phyloP scores from a whole-genome alignment of 1,140 invertebrate species.

The Drosophila bifasciata region DNA sequence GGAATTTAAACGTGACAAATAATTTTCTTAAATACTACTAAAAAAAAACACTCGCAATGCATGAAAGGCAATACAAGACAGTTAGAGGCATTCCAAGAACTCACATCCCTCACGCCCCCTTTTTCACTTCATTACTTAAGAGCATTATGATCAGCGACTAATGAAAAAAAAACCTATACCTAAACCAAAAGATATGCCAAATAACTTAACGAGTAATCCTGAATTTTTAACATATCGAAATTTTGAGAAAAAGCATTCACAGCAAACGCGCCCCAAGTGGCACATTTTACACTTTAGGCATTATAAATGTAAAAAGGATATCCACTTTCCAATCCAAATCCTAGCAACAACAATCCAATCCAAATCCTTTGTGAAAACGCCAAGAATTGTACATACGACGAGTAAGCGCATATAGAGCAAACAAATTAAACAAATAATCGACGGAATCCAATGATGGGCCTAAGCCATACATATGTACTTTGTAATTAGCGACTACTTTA shows the following conservation, averaged over 20 bases:
- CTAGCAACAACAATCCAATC: too few species aligned
- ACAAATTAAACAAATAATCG: constrained; percentile 29
- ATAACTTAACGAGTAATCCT: constrained; percentile 71
- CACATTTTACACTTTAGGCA: constrained; percentile 76
- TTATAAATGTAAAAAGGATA: constrained; percentile 52
- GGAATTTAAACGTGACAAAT: constrained; percentile 79
- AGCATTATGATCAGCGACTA: constrained; percentile 18
- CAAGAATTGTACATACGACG: constrained; percentile 51
- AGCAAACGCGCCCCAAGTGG: constrained; percentile 55
- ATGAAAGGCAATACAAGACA: constrained; percentile 29
- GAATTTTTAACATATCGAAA: constrained; percentile 82
- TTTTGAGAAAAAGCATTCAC: constrained; percentile 59
- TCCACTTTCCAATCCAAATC: constrained; percentile 59
- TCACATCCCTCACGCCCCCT: constrained; percentile 46
- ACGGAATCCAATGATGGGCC: constrained; percentile 12
- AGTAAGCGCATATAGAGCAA: constrained; percentile 31
- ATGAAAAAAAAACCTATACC: constrained; percentile 19
- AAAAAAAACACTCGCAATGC: constrained; percentile 59
- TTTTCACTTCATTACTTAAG: constrained; percentile 33
- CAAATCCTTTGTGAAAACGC: constrained; percentile 56
- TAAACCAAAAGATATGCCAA: constrained; percentile 74
- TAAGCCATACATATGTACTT: constrained; percentile 48
- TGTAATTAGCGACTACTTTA: constrained; percentile 58
- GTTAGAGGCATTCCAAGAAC: constrained; percentile 42
- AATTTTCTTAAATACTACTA: constrained; percentile 65